phyloP scores from a whole-genome alignment of 2,797 vertebrate species.

The Cottoperca gobio region DNA sequence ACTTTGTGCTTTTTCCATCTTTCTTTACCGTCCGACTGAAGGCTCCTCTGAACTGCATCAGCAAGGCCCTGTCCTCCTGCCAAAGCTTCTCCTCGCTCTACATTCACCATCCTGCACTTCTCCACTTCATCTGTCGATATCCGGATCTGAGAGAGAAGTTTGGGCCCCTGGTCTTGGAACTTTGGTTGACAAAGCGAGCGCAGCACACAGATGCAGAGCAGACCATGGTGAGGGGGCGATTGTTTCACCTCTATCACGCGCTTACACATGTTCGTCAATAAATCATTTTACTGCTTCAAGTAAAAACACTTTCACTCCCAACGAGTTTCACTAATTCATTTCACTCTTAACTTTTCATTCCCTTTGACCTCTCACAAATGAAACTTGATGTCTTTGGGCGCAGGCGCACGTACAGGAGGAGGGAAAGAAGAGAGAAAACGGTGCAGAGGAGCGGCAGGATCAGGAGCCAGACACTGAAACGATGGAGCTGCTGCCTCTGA shows the following conservation, averaged over 20 bases:
- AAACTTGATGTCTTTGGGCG: constrained; percentile 3
- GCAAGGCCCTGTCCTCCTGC: constrained; percentile 80
- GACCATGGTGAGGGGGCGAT: constrained; percentile 20
- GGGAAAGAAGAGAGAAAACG: constrained; percentile 20
- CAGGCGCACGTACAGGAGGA: constrained; percentile 34
- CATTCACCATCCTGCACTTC: constrained; percentile 87
- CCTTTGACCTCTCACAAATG: constrained; percentile 8
- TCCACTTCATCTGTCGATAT: constrained; percentile 90
- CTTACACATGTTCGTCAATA: neutral
- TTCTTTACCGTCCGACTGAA: constrained; percentile 61
- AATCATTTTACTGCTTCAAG: constrained; percentile 1
- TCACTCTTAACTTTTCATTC: constrained; percentile 5
- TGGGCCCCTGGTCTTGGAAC: constrained; percentile 84
- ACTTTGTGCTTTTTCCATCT: constrained; percentile 15
- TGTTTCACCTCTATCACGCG: neutral
- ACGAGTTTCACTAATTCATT: neutral
- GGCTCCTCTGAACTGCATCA: constrained; percentile 85
- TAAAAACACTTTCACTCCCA: neutral
- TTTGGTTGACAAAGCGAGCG: constrained; percentile 85
- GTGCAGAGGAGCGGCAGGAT: constrained; percentile 34
- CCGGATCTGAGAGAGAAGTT: constrained; percentile 88
- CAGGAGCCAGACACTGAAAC: constrained; percentile 54
- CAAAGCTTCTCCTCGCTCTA: constrained; percentile 86
- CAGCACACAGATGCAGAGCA: constrained; percentile 20
- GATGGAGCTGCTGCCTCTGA: constrained; percentile 82